Conservation (phyloP, 2,888 invertebrate genomes). For the Celastrina argiolus region DNA sequence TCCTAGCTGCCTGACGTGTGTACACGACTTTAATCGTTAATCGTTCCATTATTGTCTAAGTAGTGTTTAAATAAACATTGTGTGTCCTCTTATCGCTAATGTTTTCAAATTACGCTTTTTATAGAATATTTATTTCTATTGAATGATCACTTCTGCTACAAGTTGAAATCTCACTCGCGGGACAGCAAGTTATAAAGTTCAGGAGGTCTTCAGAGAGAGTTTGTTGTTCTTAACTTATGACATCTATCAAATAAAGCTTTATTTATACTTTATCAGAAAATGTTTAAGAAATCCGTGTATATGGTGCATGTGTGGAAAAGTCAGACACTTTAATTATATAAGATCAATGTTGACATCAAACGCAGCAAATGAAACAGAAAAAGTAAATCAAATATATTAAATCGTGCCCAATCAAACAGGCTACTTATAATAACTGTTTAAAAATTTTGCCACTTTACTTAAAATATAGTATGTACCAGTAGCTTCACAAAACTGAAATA, state of each 20-base stretch:
- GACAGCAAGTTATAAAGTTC: neutral
- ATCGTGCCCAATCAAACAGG: too few species aligned
- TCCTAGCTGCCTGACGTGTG: slow-evolving; percentile 24
- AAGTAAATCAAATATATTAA: too few species aligned
- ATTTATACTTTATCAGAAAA: neutral
- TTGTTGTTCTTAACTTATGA: neutral
- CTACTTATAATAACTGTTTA: too few species aligned
- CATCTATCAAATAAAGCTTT: neutral
- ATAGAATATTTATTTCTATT: neutral
- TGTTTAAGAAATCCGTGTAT: neutral
- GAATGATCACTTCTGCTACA: neutral
- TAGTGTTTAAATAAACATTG: slow-evolving; percentile 8
- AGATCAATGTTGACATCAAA: neutral
- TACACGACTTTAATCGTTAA: slow-evolving; percentile 21
- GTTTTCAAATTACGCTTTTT: neutral
- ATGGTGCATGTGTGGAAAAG: too few species aligned
- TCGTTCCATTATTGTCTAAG: slow-evolving; percentile 22
- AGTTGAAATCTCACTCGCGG: neutral
- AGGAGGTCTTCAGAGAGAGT: neutral
- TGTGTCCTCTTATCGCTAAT: slow-evolving; percentile 6
- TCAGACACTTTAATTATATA: too few species aligned
- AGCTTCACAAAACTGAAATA: too few species aligned
- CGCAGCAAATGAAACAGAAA: neutral
- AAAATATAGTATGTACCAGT: too few species aligned
- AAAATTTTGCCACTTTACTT: too few species aligned